Evolutionary conservation across 2,113 vertebrate species (phyloP).

Genomic region (Dasyprocta punctata): DNA sequence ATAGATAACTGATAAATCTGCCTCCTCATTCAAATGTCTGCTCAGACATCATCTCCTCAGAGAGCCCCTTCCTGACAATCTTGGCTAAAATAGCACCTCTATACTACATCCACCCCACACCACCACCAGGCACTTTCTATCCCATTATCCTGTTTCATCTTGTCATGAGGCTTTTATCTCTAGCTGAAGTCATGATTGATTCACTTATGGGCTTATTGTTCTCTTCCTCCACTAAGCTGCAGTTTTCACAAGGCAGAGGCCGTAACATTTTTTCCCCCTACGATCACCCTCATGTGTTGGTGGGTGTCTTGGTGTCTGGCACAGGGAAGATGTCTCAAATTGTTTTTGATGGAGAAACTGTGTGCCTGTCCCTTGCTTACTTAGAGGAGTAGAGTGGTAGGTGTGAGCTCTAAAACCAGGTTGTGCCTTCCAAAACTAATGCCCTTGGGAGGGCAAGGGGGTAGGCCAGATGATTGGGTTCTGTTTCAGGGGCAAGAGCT

Average conservation of each 20-base stretch:
- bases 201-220: background rate
- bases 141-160: background rate
- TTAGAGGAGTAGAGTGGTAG: background rate
- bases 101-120: background rate
- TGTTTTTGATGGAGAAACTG: background rate
- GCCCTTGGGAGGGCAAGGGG: background rate
- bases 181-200: background rate
- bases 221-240: background rate
- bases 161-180: background rate
- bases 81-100: background rate
- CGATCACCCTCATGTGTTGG: background rate
- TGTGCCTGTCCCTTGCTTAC: background rate
- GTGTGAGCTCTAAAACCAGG: background rate
- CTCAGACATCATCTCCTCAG: background rate
- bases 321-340: background rate
- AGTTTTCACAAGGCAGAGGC: background rate
- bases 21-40: background rate
- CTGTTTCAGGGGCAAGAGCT: conserved; percentile 9
- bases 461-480: background rate
- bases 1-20: background rate
- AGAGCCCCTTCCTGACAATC: background rate
- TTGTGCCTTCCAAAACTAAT: background rate
- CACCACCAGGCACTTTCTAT: background rate
- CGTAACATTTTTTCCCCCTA: background rate
- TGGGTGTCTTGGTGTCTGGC: background rate